These are phyloP conservation scores for Microcaecilia unicolor DNA, from an alignment of 2,797 vertebrate species.

Conservation along the genomic window DNA sequence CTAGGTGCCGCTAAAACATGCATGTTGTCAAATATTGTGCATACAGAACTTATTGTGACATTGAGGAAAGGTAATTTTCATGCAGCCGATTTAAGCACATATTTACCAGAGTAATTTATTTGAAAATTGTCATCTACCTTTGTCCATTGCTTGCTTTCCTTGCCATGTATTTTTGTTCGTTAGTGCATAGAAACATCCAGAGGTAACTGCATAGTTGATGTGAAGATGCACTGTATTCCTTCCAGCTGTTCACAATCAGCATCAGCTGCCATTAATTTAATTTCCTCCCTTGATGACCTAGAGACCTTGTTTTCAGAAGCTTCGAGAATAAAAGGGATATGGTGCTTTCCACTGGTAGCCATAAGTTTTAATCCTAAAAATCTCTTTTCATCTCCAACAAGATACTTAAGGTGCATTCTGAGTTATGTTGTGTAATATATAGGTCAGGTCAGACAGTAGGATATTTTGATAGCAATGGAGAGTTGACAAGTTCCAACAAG, in stretches of 20 bases:
- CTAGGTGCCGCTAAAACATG: too few species aligned
- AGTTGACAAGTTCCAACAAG: conserved; percentile 44
- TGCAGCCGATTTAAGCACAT: too few species aligned
- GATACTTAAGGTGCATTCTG: too few species aligned
- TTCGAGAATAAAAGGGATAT: not conserved
- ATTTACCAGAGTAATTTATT: too few species aligned
- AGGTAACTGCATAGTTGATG: conserved; percentile 12
- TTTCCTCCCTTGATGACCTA: not conserved
- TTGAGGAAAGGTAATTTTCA: too few species aligned
- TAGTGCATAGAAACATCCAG: conserved; percentile 24
- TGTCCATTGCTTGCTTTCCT: too few species aligned
- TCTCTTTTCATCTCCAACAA: too few species aligned
- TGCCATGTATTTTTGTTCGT: not conserved
- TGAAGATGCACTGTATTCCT: not conserved
- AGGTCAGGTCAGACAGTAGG: conserved; percentile 11
- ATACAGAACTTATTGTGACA: too few species aligned
- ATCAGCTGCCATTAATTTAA: not conserved
- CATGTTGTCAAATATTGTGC: too few species aligned
- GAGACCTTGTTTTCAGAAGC: not conserved
- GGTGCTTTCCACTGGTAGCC: not conserved
- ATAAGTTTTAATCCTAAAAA: too few species aligned
- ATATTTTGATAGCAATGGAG: conserved; percentile 36
- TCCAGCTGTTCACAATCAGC: accelerated
- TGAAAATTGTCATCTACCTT: too few species aligned
- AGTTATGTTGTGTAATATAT: not conserved